Conservation (phyloP, 2,113 vertebrate species). For the Lagenorhynchus albirostris region DNA sequence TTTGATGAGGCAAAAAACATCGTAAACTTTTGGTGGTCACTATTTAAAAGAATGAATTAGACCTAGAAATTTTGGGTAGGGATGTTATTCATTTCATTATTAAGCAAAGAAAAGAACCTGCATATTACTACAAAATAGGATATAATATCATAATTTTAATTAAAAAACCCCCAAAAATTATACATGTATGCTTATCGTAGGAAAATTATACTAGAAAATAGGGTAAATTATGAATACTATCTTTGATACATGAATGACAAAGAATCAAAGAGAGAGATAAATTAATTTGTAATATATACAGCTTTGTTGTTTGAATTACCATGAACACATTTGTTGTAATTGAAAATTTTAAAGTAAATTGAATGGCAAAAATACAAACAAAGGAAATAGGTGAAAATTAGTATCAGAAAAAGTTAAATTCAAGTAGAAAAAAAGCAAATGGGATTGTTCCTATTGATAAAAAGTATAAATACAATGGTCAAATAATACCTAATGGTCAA, state of each 20-base stretch:
- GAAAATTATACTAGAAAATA: background rate
- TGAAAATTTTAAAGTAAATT: background rate
- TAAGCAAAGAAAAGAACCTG: background rate
- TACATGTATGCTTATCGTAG: background rate
- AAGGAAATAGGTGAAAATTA: background rate
- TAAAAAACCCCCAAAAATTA: background rate
- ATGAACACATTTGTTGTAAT: background rate
- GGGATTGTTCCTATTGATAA: background rate
- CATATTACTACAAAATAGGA: background rate
- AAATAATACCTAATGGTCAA: background rate
- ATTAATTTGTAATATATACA: background rate
- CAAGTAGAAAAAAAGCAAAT: background rate
- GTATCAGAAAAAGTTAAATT: slow-evolving; percentile 2
- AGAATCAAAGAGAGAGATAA: background rate
- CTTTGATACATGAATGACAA: background rate
- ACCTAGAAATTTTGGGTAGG: background rate
- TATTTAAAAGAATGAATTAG: background rate
- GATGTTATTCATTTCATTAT: background rate
- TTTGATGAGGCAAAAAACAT: background rate
- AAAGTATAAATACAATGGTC: background rate
- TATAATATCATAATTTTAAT: background rate
- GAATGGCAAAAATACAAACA: background rate
- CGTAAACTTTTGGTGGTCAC: background rate
- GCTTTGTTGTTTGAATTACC: background rate
- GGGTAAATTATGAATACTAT: background rate